phyloP scores from a whole-genome alignment of 2,113 vertebrate genomes.

The Leucopsar rothschildi region DNA sequence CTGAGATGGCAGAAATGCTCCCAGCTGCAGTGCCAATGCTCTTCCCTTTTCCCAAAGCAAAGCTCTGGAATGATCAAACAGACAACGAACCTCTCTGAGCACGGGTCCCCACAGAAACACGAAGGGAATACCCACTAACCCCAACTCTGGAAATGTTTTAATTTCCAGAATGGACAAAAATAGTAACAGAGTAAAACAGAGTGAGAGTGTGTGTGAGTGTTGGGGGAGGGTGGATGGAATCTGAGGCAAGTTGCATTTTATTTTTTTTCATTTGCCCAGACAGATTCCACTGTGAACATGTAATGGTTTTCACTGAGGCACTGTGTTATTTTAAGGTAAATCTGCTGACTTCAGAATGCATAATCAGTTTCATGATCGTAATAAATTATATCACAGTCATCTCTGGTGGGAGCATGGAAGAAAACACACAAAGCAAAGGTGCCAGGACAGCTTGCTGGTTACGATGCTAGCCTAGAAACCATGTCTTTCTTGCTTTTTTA shows the following conservation, averaged over 20 bases:
- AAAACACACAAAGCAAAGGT: neutral
- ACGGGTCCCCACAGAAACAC: neutral
- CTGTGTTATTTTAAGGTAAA: constrained; percentile 57
- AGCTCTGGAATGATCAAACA: neutral
- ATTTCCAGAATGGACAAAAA: neutral
- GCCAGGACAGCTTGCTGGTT: neutral
- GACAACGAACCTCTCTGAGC: rapidly evolving
- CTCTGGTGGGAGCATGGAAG: constrained; percentile 8
- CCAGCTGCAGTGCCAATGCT: neutral
- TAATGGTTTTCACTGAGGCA: constrained; percentile 37
- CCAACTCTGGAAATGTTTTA: neutral
- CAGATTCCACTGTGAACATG: constrained; percentile 36
- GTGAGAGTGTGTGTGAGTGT: neutral
- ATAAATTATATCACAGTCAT: constrained; percentile 14
- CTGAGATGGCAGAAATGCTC: neutral
- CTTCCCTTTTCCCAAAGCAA: neutral
- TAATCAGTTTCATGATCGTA: constrained; percentile 25
- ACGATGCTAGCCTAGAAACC: neutral
- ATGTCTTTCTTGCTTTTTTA: neutral
- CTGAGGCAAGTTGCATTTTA: neutral
- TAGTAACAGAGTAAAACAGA: neutral
- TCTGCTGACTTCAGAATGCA: constrained; percentile 53
- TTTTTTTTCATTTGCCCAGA: constrained; percentile 2
- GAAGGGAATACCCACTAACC: neutral
- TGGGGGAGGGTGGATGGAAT: neutral